These are phyloP conservation scores for Plusia festucae DNA, from an alignment of 2,888 invertebrate species.

Conservation along the genomic window DNA sequence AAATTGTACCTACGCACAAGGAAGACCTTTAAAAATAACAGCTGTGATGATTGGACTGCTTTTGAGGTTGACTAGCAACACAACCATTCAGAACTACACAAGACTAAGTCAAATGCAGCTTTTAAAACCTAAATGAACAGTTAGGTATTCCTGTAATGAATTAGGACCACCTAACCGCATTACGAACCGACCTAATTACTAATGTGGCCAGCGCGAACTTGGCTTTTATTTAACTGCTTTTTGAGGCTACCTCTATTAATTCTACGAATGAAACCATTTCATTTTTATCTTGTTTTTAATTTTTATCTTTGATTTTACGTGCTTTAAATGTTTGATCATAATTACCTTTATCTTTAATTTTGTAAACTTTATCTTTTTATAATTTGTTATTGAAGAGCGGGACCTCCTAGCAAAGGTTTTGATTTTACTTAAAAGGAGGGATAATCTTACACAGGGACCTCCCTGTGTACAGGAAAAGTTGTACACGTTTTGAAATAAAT, in stretches of 20 bases:
- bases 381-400: too few relatives aligned
- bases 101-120: neutral
- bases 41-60: too few relatives aligned
- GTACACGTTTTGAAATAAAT: too few relatives aligned
- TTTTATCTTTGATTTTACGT: neutral
- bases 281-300: slow-evolving; percentile 1
- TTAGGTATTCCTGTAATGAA: slow-evolving; percentile 20
- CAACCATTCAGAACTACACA: neutral
- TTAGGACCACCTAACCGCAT: slow-evolving; percentile 3
- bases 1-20: too few relatives aligned
- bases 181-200: slow-evolving; percentile 21
- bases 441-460: too few relatives aligned
- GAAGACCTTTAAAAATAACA: too few relatives aligned
- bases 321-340: neutral
- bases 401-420: too few relatives aligned
- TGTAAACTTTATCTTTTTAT: too few relatives aligned
- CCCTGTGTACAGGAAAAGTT: too few relatives aligned
- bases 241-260: neutral
- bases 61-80: too few relatives aligned
- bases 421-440: too few relatives aligned
- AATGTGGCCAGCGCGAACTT: slow-evolving; percentile 2
- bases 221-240: slow-evolving; percentile 3
- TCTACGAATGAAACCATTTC: neutral
- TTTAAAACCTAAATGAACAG: slow-evolving; percentile 16
- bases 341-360: too few relatives aligned